Percentiles rank a stretch among this genome's conserved stretches.
These are phyloP conservation scores for Drosophila tripunctata DNA, from an alignment of 2,888 invertebrate species.

Conservation along the genomic window DNA sequence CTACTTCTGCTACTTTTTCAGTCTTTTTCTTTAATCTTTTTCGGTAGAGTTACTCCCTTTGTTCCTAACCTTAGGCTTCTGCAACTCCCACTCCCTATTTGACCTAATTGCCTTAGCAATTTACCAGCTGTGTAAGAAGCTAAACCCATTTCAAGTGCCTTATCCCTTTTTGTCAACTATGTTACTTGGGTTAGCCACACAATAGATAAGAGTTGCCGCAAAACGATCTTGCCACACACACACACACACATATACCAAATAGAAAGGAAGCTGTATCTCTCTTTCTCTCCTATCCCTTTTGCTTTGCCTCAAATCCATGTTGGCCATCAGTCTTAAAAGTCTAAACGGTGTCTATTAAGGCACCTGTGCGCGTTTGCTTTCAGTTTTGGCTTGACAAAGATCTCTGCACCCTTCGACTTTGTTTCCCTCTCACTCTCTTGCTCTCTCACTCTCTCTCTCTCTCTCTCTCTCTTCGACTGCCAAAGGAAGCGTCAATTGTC, in stretches of 20 bases:
- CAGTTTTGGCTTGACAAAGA: conserved; percentile 18
- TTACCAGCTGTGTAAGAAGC: not conserved
- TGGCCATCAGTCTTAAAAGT: conserved; percentile 19
- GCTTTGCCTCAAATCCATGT: not conserved
- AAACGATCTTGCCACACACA: conserved; percentile 5
- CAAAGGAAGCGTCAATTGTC: conserved; percentile 77
- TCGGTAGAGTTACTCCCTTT: no score
- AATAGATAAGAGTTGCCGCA: not conserved
- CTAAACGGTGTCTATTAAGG: conserved; percentile 60
- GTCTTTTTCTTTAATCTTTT: no score
- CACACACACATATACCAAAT: not conserved
- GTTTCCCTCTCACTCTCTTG: not conserved
- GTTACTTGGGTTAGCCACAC: not conserved
- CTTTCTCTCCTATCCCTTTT: not conserved
- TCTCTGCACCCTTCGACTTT: not conserved
- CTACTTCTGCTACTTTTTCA: no score
- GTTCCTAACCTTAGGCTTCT: not conserved
- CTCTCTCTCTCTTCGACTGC: conserved; percentile 38
- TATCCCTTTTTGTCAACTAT: not conserved
- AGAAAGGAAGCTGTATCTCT: not conserved
- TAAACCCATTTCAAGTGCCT: not conserved
- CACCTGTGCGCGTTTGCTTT: conserved; percentile 62
- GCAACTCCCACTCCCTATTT: not conserved
- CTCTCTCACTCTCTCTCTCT: not conserved
- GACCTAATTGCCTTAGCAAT: not conserved